Percentiles rank a stretch among this genome's conserved stretches.
Conservation (phyloP, 1,140 invertebrate genomes). For the Listronotus oregonensis region DNA sequence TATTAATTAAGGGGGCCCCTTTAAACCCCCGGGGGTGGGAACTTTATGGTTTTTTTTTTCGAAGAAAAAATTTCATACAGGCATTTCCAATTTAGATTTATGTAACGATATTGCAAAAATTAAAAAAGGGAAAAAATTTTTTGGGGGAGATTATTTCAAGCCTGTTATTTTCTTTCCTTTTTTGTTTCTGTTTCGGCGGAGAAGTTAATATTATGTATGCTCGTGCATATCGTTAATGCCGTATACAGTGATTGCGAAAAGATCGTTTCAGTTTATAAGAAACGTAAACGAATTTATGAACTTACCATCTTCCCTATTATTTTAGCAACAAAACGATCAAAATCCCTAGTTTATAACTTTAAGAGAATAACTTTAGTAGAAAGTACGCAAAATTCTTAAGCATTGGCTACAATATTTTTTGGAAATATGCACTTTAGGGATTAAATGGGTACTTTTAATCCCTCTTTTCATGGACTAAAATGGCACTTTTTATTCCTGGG, state of each 20-base stretch:
- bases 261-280: too few relatives aligned
- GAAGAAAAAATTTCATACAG: conserved; percentile 25
- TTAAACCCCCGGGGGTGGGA: conserved; percentile 9
- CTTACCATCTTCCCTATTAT: too few relatives aligned
- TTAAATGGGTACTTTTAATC: too few relatives aligned
- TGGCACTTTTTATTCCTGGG: too few relatives aligned
- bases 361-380: too few relatives aligned
- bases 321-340: too few relatives aligned
- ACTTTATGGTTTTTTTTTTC: conserved; percentile 35
- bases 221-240: conserved; percentile 13
- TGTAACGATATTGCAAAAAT: conserved; percentile 35
- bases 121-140: conserved; percentile 33
- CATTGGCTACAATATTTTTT: too few relatives aligned
- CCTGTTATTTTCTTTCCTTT: conserved; percentile 13
- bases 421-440: too few relatives aligned
- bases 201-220: conserved; percentile 8
- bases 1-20: conserved; percentile 1
- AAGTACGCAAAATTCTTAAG: too few relatives aligned
- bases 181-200: conserved; percentile 2
- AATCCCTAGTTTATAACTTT: too few relatives aligned
- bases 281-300: too few relatives aligned
- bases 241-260: not conserved
- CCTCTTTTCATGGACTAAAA: too few relatives aligned
- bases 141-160: conserved; percentile 35
- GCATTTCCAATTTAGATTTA: conserved; percentile 39